phyloP scores from a whole-genome alignment of 2,888 invertebrate genomes.

The Cremastobaeus sp. region DNA sequence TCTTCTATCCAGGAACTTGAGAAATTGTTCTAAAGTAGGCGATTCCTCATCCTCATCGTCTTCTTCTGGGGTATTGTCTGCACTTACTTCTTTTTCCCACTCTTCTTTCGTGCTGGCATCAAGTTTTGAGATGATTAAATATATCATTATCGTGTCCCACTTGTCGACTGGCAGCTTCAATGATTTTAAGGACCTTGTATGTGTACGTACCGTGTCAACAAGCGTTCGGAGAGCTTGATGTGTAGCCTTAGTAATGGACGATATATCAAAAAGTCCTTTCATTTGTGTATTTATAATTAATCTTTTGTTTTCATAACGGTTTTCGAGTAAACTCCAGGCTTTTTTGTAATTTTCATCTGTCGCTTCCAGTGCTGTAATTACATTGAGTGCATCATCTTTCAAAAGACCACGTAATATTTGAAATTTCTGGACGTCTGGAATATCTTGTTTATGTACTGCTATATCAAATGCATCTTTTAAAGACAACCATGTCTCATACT shows the following conservation, averaged over 20 bases:
- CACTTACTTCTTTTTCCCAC: constrained; percentile 2
- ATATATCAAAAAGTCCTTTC: constrained; percentile 13
- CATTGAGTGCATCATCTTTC: background rate
- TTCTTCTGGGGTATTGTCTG: background rate
- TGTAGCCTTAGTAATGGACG: background rate
- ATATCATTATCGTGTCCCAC: constrained; percentile 12
- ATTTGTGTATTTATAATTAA: constrained; percentile 11
- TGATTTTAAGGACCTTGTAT: background rate
- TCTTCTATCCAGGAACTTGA: background rate
- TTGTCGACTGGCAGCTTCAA: constrained; percentile 1
- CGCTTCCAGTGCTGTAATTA: background rate
- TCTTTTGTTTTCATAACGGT: background rate
- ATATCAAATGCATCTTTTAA: constrained; percentile 3
- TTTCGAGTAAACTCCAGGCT: constrained; percentile 7
- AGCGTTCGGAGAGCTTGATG: background rate
- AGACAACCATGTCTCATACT: constrained; percentile 1
- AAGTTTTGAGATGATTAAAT: background rate
- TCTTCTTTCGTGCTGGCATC: background rate
- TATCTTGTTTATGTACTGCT: background rate
- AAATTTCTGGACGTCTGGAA: constrained; percentile 4
- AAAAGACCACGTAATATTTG: background rate
- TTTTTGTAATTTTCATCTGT: constrained; percentile 3
- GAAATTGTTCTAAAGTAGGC: background rate
- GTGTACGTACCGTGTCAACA: constrained; percentile 6
- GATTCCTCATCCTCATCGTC: background rate